A percentile compares a stretch with the other conserved stretches of the same genome.
Evolutionary conservation across 2,888 invertebrate species (phyloP).

Genomic region (Teinopalpus imperialis): DNA sequence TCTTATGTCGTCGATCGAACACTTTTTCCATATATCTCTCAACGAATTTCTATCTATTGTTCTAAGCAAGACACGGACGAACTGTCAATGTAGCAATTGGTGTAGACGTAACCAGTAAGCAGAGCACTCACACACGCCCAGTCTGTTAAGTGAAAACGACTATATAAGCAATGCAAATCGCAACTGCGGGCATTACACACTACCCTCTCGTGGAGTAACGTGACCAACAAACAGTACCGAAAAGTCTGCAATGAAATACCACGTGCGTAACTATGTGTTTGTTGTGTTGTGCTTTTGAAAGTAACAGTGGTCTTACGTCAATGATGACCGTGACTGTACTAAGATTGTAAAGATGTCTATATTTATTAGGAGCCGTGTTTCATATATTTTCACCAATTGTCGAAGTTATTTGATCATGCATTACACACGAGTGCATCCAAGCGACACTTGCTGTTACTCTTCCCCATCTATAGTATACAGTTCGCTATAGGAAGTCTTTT

Average conservation of each 20-base stretch:
- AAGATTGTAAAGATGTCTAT: too few species aligned
- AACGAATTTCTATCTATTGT: constrained; percentile 77
- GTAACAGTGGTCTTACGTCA: constrained; percentile 21
- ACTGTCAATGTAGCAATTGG: constrained; percentile 60
- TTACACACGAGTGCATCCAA: constrained; percentile 27
- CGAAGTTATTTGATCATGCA: constrained; percentile 6
- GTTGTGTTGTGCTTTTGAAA: constrained; percentile 37
- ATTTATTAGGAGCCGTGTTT: too few species aligned
- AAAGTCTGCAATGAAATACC: constrained; percentile 65
- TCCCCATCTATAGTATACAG: constrained; percentile 44
- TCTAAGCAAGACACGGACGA: constrained; percentile 57
- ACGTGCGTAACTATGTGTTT: constrained; percentile 63
- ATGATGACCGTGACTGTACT: too few species aligned
- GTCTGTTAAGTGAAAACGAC: constrained; percentile 67
- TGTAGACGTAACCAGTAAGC: constrained; percentile 63
- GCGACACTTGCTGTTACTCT: constrained; percentile 40
- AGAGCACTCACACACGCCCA: constrained; percentile 61
- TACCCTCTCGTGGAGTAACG: constrained; percentile 66
- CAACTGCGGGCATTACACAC: constrained; percentile 70
- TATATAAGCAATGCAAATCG: constrained; percentile 81
- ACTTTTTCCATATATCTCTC: constrained; percentile 55
- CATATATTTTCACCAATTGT: constrained; percentile 13
- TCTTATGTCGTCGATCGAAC: constrained; percentile 39
- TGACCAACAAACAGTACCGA: constrained; percentile 42
- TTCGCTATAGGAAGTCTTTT: constrained; percentile 54